Percentiles rank a stretch among this genome's conserved stretches.
phyloP scores from a whole-genome alignment of 2,113 vertebrate species.

The Prochilodus magdalenae region DNA sequence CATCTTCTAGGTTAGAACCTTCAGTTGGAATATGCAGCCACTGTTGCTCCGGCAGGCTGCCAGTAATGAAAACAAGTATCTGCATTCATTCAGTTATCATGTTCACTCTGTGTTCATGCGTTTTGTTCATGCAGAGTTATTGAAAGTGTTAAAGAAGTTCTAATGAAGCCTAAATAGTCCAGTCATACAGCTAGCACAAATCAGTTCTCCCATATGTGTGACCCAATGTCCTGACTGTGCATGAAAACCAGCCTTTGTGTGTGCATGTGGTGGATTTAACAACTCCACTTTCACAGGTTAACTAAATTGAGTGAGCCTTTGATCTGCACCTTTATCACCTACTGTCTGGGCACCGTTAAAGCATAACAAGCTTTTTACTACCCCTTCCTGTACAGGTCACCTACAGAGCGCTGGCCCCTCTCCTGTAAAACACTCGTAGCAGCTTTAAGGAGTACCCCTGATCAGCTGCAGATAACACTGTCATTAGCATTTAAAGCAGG shows the following conservation, averaged over 20 bases:
- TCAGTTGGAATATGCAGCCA: too few species aligned
- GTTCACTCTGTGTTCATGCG: too few species aligned
- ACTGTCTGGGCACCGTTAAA: constrained; percentile 28
- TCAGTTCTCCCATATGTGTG: too few species aligned
- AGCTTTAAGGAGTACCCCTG: constrained; percentile 6
- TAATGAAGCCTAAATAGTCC: too few species aligned
- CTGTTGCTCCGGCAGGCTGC: too few species aligned
- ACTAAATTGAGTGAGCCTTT: constrained; percentile 24
- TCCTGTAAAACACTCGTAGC: not conserved
- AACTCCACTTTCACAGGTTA: constrained; percentile 36
- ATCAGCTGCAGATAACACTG: not conserved
- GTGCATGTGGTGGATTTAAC: constrained; percentile 38
- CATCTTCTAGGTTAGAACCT: too few species aligned
- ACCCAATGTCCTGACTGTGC: too few species aligned
- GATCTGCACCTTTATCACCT: not conserved
- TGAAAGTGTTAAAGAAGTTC: too few species aligned
- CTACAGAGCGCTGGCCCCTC: not conserved
- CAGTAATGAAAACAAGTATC: too few species aligned
- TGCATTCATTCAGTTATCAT: too few species aligned
- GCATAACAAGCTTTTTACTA: constrained; percentile 31
- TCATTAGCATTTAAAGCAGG: constrained; percentile 42
- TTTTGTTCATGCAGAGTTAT: too few species aligned
- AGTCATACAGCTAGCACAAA: too few species aligned
- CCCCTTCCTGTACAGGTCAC: not conserved
- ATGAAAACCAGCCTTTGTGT: not conserved